Evolutionary conservation across 92 coral and sea anemone species (phyloP).

Genomic region (Palythoa grandis): DNA sequence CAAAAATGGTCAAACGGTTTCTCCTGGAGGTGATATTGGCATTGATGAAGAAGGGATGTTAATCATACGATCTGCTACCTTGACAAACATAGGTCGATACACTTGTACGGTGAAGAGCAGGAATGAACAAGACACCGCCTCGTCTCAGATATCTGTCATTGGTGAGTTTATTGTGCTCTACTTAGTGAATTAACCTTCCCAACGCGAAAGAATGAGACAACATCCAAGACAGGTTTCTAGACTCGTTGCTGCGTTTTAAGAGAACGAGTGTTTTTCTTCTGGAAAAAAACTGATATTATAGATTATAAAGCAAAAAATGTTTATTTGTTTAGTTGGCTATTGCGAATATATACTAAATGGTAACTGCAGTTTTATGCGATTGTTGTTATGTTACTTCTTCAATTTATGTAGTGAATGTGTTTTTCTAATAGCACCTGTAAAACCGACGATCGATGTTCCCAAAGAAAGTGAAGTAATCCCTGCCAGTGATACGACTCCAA

Average conservation of each 20-base stretch:
- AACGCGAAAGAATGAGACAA: not conserved
- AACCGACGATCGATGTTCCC: constrained; percentile 32
- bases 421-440: not conserved
- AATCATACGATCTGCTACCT: not conserved
- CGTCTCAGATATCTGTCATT: not conserved
- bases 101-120: not conserved
- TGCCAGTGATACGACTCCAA: constrained; percentile 25
- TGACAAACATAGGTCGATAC: not conserved
- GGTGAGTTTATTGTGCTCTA: constrained; percentile 32
- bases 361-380: too few species aligned
- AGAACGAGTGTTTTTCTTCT: too few species aligned
- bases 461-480: constrained; percentile 30
- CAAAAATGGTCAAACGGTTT: not conserved
- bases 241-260: too few species aligned
- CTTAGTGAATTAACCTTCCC: not conserved
- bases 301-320: too few species aligned
- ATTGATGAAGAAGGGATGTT: not conserved
- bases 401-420: not conserved
- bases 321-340: too few species aligned
- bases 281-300: too few species aligned
- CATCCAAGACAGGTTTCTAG: too few species aligned
- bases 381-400: too few species aligned
- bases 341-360: too few species aligned
- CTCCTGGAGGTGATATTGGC: not conserved
- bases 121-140: not conserved